Evolutionary conservation across 2,888 invertebrate genomes (phyloP), one percentile per base, ranked within the genome.

Genomic region (Erynnis tages): DNA sequence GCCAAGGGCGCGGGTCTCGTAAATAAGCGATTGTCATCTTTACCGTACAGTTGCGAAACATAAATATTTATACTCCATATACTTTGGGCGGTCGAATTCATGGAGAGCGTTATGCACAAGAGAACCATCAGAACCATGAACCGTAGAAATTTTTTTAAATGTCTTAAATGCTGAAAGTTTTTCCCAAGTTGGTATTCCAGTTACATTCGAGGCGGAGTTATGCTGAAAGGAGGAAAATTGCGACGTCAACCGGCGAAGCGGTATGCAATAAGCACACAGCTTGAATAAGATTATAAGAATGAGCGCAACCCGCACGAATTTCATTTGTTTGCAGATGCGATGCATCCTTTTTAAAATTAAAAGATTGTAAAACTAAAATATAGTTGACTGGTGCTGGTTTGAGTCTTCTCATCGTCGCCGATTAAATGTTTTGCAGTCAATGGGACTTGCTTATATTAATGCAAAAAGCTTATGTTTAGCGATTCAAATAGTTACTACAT

Each of bases 261-360:
- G 48, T 11, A 48, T 48, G 48, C 48, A 40, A 48, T 48, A 48
- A 48, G 17, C 8, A 16, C 32, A 16, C 40, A 11, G 5, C 25
- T 29, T 40, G 40, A 40, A 48, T 48, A 32, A 8, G 32, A 40
- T 37, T 46, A 17, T n/a, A n/a, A n/a, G n/a, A n/a, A n/a, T 25
- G 38, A 48, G 14, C 30, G 14, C 30, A 32, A 8, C 11, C 10
- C 38, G 38, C 29, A 32, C 27, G n/a, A n/a, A n/a, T 37, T 37
- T 25, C 17, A 37, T 47, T 27, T 32, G 1, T 11, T 17, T 30
- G 13, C 30, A 43, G 21, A 21, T 21, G 3, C 5, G 5, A 21
- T 21, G 21, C 21, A 4, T 21, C 3, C 5, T 3, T 21, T 21
- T n/a, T n/a, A n/a, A n/a, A n/a, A n/a, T n/a, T n/a, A n/a, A n/a